Percentiles rank a stretch among this genome's conserved stretches.
Evolutionary conservation across 2,888 invertebrate species (phyloP).

Genomic region (Sphecodes monilicornis): DNA sequence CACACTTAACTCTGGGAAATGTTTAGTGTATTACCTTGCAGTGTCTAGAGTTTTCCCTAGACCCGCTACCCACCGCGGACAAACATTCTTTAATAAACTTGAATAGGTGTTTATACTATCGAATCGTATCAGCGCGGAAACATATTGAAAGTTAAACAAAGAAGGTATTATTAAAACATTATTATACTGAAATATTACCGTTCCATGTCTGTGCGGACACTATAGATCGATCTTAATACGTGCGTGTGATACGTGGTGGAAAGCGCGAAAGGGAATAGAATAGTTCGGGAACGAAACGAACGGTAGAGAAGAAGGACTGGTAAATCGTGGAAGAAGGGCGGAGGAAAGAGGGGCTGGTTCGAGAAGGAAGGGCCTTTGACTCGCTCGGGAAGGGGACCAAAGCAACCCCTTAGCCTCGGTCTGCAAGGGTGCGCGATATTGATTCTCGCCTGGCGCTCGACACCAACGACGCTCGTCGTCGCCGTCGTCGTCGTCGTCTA

Average conservation of each 20-base stretch:
- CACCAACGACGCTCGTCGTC: constrained; percentile 32
- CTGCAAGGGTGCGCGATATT: constrained; percentile 76
- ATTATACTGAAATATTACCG: no score
- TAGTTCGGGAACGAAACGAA: constrained; percentile 23
- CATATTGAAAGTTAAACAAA: no score
- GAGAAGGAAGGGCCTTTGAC: constrained; percentile 69
- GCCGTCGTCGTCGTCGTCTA: not conserved
- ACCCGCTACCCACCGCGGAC: no score
- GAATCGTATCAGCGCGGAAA: no score
- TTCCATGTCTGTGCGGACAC: no score
- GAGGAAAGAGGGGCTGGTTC: constrained; percentile 24
- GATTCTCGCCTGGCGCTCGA: constrained; percentile 74
- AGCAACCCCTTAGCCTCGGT: constrained; percentile 68
- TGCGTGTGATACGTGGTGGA: not conserved
- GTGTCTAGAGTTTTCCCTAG: no score
- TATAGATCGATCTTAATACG: no score
- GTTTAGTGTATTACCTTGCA: no score
- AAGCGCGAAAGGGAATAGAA: not conserved
- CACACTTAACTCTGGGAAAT: no score
- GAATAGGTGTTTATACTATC: no score
- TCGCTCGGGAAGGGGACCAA: constrained; percentile 68
- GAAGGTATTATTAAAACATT: no score
- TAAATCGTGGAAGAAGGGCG: constrained; percentile 20
- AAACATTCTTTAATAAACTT: no score
- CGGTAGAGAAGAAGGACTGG: constrained; percentile 25